Base-by-base conservation (phyloP, 2,888 invertebrate genomes). In the Tenthredo distinguenda region DNA sequence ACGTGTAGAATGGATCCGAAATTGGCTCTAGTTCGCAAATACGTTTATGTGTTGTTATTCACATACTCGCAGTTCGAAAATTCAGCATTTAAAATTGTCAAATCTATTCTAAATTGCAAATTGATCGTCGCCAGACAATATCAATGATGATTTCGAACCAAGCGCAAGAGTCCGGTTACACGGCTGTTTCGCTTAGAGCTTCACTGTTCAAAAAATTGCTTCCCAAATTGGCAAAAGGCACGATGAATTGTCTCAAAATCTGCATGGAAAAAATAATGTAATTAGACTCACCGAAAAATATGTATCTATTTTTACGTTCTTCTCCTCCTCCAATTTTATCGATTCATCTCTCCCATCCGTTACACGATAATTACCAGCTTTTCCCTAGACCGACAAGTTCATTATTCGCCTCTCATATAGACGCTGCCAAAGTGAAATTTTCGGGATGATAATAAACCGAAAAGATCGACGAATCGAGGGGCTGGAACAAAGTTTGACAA, bases 251-350 rank as follows among this genome's bases (percentile, higher is more conserved):
- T 79, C 74, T 89, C 74, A 76, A 81, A 43, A 83, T 85, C 55
- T 89, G 88, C 84, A 83, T 89, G 84, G 87, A 87, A 84, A 87
- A 85, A 87, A 86, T 88, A 84, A 72, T 87, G 90, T 90, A 88
- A 88, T 85, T 72, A 84, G 65, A 83, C 58, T 26, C 4, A n/a
- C 0, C 34, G 10, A 68, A 50, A 68, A 84, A 74, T 55, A 18
- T 37, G 18, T 58, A 1, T 72, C 76, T 65, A 1, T 12, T 43
- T 43, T 82, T 26, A 62, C 62, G 50, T 43, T 55, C 31, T 43
- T 37, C 58, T 55, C 71, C 68, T 21, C 74, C 55, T 77, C 79
- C n/a, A 34, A 47, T 71, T 50, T 18, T 55, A n/a, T 62, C 12
- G 0, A 0, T 12, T 47, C 15, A 15, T 47, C 12, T 47, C 12